These are phyloP conservation scores for Drosophila elegans DNA, from an alignment of 1,140 invertebrate species.

Conservation along the genomic window DNA sequence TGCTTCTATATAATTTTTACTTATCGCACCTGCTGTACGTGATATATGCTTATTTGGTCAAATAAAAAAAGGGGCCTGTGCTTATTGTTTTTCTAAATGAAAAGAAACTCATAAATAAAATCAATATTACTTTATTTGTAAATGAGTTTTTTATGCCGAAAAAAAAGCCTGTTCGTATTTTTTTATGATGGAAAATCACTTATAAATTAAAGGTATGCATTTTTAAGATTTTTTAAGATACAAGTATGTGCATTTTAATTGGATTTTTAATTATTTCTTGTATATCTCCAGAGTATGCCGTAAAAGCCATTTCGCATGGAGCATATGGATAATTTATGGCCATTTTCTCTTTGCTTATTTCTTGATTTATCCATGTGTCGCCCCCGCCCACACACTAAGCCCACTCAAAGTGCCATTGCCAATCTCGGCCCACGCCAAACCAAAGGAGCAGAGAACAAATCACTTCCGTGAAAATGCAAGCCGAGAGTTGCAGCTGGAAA, in stretches of 20 bases:
- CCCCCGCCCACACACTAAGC: slow-evolving; percentile 21
- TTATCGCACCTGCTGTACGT: background rate
- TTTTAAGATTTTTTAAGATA: background rate
- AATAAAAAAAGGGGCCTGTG: background rate
- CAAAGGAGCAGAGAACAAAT: slow-evolving; percentile 28
- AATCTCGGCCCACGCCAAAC: slow-evolving; percentile 34
- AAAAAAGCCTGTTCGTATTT: background rate
- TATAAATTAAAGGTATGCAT: background rate
- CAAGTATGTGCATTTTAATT: background rate
- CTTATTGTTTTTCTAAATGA: background rate
- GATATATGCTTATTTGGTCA: background rate
- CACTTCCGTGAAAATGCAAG: slow-evolving; percentile 49
- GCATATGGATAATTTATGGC: slow-evolving; percentile 35
- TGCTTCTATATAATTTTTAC: too few species aligned
- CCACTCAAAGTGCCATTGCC: slow-evolving; percentile 34
- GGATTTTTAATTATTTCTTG: background rate
- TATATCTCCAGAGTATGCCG: background rate
- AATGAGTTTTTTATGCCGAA: too few species aligned
- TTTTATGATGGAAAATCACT: background rate
- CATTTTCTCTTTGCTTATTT: slow-evolving; percentile 19
- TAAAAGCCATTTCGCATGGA: slow-evolving; percentile 19
- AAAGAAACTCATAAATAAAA: too few species aligned
- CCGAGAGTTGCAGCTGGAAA: slow-evolving; percentile 32
- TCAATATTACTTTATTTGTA: too few species aligned
- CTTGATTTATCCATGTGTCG: slow-evolving; percentile 22